These are phyloP conservation scores for Gila robusta DNA, from an alignment of 2,797 vertebrate genomes.

Conservation along the genomic window DNA sequence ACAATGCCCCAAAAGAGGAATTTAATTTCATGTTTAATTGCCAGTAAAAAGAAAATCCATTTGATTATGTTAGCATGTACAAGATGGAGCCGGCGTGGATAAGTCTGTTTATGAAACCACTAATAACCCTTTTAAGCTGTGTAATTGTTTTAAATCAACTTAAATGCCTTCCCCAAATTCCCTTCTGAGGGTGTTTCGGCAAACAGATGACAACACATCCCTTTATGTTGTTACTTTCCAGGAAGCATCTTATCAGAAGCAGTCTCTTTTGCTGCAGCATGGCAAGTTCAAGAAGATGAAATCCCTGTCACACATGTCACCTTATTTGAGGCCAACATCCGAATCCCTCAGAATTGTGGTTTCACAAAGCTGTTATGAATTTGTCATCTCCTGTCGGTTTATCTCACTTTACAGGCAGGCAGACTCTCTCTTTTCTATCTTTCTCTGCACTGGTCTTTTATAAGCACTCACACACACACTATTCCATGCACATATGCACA, in stretches of 20 bases:
- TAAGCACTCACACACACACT: constrained; percentile 58
- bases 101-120: constrained; percentile 18
- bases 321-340: constrained; percentile 72
- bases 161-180: constrained; percentile 22
- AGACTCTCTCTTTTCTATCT: constrained; percentile 50
- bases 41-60: constrained; percentile 11
- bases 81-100: background rate
- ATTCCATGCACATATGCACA: constrained; percentile 16
- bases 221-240: constrained; percentile 65
- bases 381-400: constrained; percentile 80
- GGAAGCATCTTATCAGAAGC: constrained; percentile 68
- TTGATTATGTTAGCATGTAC: constrained; percentile 2
- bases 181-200: constrained; percentile 29
- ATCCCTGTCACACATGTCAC: constrained; percentile 78
- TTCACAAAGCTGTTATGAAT: constrained; percentile 81
- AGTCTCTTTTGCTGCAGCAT: constrained; percentile 67
- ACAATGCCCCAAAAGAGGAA: background rate
- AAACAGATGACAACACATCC: constrained; percentile 43
- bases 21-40: constrained; percentile 26
- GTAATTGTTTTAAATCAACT: constrained; percentile 48
- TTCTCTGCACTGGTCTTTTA: constrained; percentile 62
- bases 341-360: constrained; percentile 74
- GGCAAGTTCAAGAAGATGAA: constrained; percentile 74
- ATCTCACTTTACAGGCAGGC: constrained; percentile 78
- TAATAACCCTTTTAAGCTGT: constrained; percentile 38